Evolutionary conservation across 2,113 vertebrate species (phyloP), one percentile per base, ranked within the genome.

Genomic region (Pseudonaja textilis): DNA sequence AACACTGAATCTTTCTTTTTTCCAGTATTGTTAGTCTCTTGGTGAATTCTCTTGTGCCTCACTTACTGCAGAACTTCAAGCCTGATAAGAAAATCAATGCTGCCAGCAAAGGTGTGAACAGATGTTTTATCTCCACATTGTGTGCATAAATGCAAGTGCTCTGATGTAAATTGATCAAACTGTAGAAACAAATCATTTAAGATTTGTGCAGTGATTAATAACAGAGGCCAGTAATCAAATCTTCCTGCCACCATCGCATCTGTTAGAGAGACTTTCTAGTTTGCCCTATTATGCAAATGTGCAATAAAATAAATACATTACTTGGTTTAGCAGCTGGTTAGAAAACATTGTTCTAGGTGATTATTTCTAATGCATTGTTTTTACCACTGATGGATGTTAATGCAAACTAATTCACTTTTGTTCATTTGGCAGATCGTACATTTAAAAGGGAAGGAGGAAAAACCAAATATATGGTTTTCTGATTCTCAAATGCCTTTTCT

Each of bases 161-260:
- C 88, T 96, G 96, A 96, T 96, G 95, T 96, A 97, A 98, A 98
- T 97, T 97, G 97, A 98, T 97, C 97, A 97, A 96, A 97, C 95
- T 95, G 96, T 96, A 97, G 97, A 98, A 98, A 98, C 96, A 98
- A 98, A 98, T 98, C 97, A 98, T 97, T 98, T 97, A 97, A 98
- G 97, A 97, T 97, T 98, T 97, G 97, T 97, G 96, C 95, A 97
- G 97, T 98, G 97, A 98, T 98, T 98, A 98, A 98, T 98, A 98
- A 98, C 96, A 97, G 96, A 97, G 96, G 96, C 96, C 95, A 97
- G 97, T 98, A 98, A 98, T 98, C 97, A 97, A 97, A 98, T 98
- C 95, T 98, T 93, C 96, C 96, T 96, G 96, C 96, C 97, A 98
- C 96, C 94, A 97, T 93, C 97, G 96, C 98, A 98, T 98, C 98